phyloP scores from a whole-genome alignment of 2,888 invertebrate genomes.

The Dione vanillae region DNA sequence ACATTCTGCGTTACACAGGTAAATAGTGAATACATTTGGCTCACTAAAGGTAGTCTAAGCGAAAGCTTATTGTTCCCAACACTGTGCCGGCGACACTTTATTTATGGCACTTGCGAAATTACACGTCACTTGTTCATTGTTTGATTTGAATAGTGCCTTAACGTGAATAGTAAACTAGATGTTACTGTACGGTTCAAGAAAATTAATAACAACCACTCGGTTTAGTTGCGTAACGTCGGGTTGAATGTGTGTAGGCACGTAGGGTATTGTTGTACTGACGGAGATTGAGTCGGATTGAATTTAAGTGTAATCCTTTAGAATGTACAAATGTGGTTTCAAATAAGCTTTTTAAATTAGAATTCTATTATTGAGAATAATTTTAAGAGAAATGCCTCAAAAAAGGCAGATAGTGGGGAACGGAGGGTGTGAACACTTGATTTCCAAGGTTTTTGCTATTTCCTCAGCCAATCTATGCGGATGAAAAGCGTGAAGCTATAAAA shows the following conservation, averaged over 20 bases:
- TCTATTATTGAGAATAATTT: too few relatives aligned
- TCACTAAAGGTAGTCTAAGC: conserved; percentile 32
- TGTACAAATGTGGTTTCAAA: neutral
- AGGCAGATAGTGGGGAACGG: too few relatives aligned
- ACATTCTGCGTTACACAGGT: conserved; percentile 37
- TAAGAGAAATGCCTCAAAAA: too few relatives aligned
- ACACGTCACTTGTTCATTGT: conserved; percentile 50
- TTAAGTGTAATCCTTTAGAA: neutral
- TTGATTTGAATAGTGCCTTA: conserved; percentile 49
- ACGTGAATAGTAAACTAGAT: conserved; percentile 47
- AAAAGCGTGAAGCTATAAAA: too few relatives aligned
- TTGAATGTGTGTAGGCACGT: conserved; percentile 23
- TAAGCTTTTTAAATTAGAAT: neutral
- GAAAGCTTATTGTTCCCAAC: conserved; percentile 49
- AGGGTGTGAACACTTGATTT: too few relatives aligned
- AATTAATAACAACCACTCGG: conserved; percentile 44
- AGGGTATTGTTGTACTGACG: conserved; percentile 17
- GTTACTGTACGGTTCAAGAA: conserved; percentile 43
- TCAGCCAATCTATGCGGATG: too few relatives aligned
- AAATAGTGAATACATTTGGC: conserved; percentile 39
- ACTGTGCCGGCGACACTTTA: conserved; percentile 53
- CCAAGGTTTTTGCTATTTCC: too few relatives aligned
- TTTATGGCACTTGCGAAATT: conserved; percentile 52
- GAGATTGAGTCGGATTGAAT: conserved; percentile 3
- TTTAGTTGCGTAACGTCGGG: conserved; percentile 33